Evolutionary conservation across 2,888 invertebrate species (phyloP).

Genomic region (Agriopis leucophaearia): DNA sequence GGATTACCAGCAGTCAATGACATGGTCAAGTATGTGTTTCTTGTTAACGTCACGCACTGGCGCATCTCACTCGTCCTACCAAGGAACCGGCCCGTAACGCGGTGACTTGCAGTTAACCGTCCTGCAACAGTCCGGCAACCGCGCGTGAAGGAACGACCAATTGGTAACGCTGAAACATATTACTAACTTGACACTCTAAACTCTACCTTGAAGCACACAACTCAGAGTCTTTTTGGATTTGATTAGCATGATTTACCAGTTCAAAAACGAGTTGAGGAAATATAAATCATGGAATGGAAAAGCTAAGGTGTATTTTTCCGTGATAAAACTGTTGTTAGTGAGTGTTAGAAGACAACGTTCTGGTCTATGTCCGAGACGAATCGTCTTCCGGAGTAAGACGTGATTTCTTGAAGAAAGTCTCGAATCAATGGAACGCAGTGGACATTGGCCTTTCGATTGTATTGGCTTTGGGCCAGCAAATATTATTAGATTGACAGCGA

Average conservation of each 20-base stretch:
- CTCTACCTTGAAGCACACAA: slow-evolving; percentile 33
- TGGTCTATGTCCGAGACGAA: slow-evolving; percentile 80
- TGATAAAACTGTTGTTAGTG: slow-evolving; percentile 51
- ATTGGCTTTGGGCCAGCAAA: slow-evolving; percentile 56
- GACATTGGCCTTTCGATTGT: slow-evolving; percentile 82
- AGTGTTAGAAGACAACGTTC: slow-evolving; percentile 69
- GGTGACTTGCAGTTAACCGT: slow-evolving; percentile 70
- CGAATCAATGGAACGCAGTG: slow-evolving; percentile 80
- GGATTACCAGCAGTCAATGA: slow-evolving; percentile 33
- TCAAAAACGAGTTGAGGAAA: neutral
- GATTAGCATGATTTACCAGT: neutral
- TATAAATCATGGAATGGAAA: neutral
- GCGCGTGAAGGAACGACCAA: slow-evolving; percentile 73
- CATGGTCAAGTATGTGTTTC: slow-evolving; percentile 42
- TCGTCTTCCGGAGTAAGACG: slow-evolving; percentile 84
- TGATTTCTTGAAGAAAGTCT: slow-evolving; percentile 84
- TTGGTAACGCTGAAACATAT: slow-evolving; percentile 67
- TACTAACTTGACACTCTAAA: slow-evolving; percentile 41
- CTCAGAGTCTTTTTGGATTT: slow-evolving; percentile 41
- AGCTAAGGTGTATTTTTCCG: slow-evolving; percentile 48
- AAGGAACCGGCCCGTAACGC: slow-evolving; percentile 76
- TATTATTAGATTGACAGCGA: slow-evolving; percentile 8
- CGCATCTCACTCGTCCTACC: slow-evolving; percentile 24
- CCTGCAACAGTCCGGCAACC: slow-evolving; percentile 62
- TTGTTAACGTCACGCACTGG: slow-evolving; percentile 41